Percentiles rank a stretch among this genome's conserved stretches.
Evolutionary conservation across 2,888 invertebrate genomes (phyloP).

Genomic region (Sceliomorpha sp.): DNA sequence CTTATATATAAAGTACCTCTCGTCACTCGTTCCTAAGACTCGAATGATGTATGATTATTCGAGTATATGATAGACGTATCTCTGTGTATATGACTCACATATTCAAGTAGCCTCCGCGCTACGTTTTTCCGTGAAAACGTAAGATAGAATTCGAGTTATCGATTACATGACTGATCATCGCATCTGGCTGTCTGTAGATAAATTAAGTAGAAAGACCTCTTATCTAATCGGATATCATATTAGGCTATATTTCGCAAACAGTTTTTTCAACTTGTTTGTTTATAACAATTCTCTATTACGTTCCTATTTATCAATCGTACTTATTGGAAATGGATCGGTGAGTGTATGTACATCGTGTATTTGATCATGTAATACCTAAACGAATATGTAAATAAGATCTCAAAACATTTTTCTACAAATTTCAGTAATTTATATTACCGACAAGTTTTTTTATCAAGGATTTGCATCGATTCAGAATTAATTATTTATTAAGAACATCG

Average conservation of each 20-base stretch:
- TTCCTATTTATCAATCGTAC: too few species aligned
- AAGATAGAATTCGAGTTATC: slow-evolving; percentile 6
- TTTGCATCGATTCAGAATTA: too few species aligned
- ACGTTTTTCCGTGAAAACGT: slow-evolving; percentile 5
- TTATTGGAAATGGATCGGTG: too few species aligned
- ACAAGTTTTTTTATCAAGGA: too few species aligned
- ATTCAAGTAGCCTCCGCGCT: slow-evolving; percentile 6
- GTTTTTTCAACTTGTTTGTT: not conserved
- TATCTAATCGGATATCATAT: slow-evolving; percentile 6
- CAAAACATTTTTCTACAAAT: too few species aligned
- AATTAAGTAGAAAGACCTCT: slow-evolving; percentile 2
- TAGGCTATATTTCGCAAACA: not conserved
- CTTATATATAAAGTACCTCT: slow-evolving; percentile 10
- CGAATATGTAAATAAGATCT: too few species aligned
- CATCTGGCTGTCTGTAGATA: slow-evolving; percentile 2
- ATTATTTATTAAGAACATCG: too few species aligned
- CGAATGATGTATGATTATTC: slow-evolving; percentile 5
- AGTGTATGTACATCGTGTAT: too few species aligned
- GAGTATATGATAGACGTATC: slow-evolving; percentile 7
- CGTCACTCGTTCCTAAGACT: slow-evolving; percentile 5
- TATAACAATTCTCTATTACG: too few species aligned
- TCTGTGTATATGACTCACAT: slow-evolving; percentile 4
- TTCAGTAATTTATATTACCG: too few species aligned
- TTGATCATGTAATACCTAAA: too few species aligned
- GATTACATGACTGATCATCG: slow-evolving; percentile 1